Evolutionary conservation across 2,113 vertebrate genomes (phyloP).

Genomic region (Burhinus bistriatus): DNA sequence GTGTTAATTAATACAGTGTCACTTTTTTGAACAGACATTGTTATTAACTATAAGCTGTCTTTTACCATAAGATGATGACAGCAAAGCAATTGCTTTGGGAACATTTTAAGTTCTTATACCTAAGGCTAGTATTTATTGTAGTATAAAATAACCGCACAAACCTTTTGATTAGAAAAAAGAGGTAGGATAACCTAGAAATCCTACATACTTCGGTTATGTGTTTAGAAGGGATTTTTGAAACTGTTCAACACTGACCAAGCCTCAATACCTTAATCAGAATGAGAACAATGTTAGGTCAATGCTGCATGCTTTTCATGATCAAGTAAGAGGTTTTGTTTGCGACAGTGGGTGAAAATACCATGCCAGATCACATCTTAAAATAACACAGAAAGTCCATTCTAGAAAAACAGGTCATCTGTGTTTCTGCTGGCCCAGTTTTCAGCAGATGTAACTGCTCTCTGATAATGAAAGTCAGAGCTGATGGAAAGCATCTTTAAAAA

Average conservation of each 20-base stretch:
- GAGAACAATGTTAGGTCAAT: not conserved
- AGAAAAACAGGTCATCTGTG: not conserved
- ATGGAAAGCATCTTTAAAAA: not conserved
- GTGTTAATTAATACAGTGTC: not conserved
- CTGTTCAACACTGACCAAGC: not conserved
- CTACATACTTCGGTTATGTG: rapidly evolving
- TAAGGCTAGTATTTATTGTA: not conserved
- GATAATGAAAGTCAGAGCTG: not conserved
- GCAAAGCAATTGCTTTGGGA: not conserved
- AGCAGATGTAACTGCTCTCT: not conserved
- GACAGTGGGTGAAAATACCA: not conserved
- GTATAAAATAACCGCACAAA: not conserved
- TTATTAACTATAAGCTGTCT: not conserved
- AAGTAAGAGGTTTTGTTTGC: not conserved
- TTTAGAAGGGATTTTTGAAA: not conserved
- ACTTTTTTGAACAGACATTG: not conserved
- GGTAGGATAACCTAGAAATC: not conserved
- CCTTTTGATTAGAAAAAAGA: not conserved
- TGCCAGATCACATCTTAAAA: not conserved
- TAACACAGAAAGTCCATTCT: not conserved
- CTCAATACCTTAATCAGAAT: not conserved
- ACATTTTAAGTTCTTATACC: not conserved
- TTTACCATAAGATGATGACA: not conserved
- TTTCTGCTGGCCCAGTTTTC: not conserved
- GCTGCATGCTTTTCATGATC: not conserved